Percentiles rank a stretch among this genome's conserved stretches.
phyloP scores from a whole-genome alignment of 2,113 vertebrate species.

The Antechinus stuartii region DNA sequence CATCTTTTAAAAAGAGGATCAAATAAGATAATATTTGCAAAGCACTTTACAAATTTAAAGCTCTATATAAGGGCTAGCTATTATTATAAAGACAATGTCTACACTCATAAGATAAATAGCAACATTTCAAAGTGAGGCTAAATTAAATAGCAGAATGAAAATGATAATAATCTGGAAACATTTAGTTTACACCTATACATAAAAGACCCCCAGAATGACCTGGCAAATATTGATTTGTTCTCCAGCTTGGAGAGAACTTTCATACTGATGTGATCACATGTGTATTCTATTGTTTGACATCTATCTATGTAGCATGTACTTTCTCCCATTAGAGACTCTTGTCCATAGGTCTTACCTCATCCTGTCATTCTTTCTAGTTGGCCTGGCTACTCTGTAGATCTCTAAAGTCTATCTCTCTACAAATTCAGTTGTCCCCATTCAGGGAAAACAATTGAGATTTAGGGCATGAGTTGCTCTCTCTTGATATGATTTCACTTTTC shows the following conservation, averaged over 20 bases:
- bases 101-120: neutral
- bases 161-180: neutral
- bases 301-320: neutral
- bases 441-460: neutral
- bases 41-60: neutral
- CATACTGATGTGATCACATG: neutral
- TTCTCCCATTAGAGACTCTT: neutral
- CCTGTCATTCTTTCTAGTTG: neutral
- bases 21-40: neutral
- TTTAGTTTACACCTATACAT: neutral
- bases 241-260: neutral
- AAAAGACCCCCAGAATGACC: neutral
- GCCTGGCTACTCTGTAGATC: neutral
- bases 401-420: neutral
- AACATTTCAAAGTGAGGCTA: neutral
- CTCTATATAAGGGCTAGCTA: neutral
- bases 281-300: neutral
- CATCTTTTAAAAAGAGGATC: neutral
- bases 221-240: neutral
- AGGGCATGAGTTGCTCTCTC: neutral
- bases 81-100: neutral
- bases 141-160: neutral
- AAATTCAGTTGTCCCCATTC: neutral
- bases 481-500: neutral
- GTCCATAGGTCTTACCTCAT: neutral